Evolutionary conservation across 2,888 invertebrate genomes (phyloP), one percentile per base, ranked within the genome.

Genomic region (Temnothorax unifasciatus): DNA sequence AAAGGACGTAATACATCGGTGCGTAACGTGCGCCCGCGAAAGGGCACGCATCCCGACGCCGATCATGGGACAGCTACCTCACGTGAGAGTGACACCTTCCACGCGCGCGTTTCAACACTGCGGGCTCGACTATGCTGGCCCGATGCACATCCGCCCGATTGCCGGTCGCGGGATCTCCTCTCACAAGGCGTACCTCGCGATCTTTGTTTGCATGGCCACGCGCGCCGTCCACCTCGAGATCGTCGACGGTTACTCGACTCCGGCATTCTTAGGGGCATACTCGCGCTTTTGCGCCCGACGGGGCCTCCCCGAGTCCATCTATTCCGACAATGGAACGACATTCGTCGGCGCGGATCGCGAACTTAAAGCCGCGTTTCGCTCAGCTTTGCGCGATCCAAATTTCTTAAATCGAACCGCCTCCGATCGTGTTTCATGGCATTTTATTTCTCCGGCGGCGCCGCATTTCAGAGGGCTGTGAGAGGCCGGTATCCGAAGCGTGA

Each of bases 151-250:
- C 0, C 50, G 15, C 61, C 4, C 13, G 0, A 3, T 25, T 0
- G 1, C 29, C 2, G 50, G 59, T 1, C 41, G 59, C 1, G 59
- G 47, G 2, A 21, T 38, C 29, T 2, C 5, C 0, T 44, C 38
- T 6, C 41, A 6, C 0, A 75, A 75, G 8, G 74, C 34, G 0
- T 75, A 64, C 13, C 18, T 77, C 9, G 66, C 64, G 0, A 5
- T 77, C 0, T 77, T 77, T 13, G 18, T 77, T 0, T 77, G 77
- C 41, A 1, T 77, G 6, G 66, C 77, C 1, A 38, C 66, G 4
- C 25, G 66, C 6, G 66, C 77, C 0, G 11, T 77, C 0, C 77
- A 77, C n/a, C 2, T 75, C 21, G 75, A 75, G 11, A 3, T 76
- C 1, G 54, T 76, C 0, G 4, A 6, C 2, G 59, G 59, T 3